Evolutionary conservation across 2,113 vertebrate genomes (phyloP), one percentile per base, ranked within the genome.

Genomic region (Cisticola juncidis): DNA sequence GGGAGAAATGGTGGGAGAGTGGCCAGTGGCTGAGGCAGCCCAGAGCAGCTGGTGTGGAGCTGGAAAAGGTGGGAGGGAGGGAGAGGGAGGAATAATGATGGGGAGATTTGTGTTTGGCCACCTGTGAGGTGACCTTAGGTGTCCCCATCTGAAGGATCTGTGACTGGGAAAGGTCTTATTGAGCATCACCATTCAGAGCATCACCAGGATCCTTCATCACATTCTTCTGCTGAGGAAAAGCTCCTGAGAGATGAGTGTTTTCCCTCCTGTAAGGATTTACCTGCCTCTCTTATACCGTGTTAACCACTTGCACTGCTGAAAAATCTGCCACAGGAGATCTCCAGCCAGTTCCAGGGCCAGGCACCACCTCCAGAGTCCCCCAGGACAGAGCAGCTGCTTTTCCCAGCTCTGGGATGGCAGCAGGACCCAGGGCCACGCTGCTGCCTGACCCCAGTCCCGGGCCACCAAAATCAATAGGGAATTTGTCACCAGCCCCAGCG

Each of bases 381-480:
- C 54, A 29, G 79, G 38, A 31, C 26, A 54, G 66, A 24, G 58
- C 2, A n/a, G 69, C 36, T 50, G 83, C 61, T 65, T 74, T 76
- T 86, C 74, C 73, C 81, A 85, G 69, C 73, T 40, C 38, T 0
- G 8, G 61, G 66, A 47, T 56, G 91, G 57, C 79, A 71, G 61
- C 33, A 6, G 85, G 83, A 78, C 84, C 86, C 1, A 3, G 35
- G 53, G 74, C 79, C 82, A 38, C 0, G 1, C 42, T 53, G 86
- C 83, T 83, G 80, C 82, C 83, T 89, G 91, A 91, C 86, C 93
- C 77, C 82, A 44, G 56, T 48, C 86, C 72, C 0, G 0, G 81
- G 83, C 88, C 92, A 90, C 57, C 73, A 92, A 74, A 96, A 96
- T 94, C 94, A 82, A 90, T 48, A 36, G 77, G 61, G 93, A 88